Conservation (phyloP, 1,140 invertebrate genomes). For the Oncopeltus fasciatus region DNA sequence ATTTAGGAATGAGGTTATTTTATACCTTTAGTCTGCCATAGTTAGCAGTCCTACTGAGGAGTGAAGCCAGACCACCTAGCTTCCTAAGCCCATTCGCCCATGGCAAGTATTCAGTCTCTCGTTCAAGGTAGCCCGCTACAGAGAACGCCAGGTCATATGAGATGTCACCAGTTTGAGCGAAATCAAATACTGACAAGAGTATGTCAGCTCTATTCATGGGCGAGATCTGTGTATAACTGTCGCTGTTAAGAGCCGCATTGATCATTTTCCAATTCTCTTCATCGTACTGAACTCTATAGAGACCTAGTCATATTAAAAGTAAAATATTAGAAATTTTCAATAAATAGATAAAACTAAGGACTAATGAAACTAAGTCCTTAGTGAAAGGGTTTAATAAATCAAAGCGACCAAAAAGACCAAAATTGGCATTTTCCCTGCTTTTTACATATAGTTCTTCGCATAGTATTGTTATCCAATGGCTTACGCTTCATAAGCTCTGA, state of each 20-base stretch:
- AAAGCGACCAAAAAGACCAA: no score
- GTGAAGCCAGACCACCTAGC: constrained; percentile 53
- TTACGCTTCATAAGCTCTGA: no score
- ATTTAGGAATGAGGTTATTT: no score
- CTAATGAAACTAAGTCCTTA: no score
- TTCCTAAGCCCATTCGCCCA: constrained; percentile 60
- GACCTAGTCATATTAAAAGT: no score
- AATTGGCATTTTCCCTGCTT: no score
- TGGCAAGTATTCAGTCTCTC: constrained; percentile 61
- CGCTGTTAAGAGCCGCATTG: constrained; percentile 31
- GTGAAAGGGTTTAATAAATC: no score
- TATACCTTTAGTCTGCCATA: constrained; percentile 67
- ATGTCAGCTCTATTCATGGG: constrained; percentile 70
- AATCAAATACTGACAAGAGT: constrained; percentile 71
- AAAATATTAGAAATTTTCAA: no score
- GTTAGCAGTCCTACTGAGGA: constrained; percentile 52
- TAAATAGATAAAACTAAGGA: no score
- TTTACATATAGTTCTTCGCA: no score
- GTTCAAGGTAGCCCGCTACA: constrained; percentile 52
- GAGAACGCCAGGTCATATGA: constrained; percentile 54
- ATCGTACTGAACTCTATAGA: constrained; percentile 75
- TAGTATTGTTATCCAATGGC: no score
- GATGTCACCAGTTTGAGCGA: constrained; percentile 53
- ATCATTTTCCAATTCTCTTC: constrained; percentile 60
- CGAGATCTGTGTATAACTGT: neutral